Conservation (phyloP, 2,113 vertebrate species). For the Syngnathoides biaculeatus region DNA sequence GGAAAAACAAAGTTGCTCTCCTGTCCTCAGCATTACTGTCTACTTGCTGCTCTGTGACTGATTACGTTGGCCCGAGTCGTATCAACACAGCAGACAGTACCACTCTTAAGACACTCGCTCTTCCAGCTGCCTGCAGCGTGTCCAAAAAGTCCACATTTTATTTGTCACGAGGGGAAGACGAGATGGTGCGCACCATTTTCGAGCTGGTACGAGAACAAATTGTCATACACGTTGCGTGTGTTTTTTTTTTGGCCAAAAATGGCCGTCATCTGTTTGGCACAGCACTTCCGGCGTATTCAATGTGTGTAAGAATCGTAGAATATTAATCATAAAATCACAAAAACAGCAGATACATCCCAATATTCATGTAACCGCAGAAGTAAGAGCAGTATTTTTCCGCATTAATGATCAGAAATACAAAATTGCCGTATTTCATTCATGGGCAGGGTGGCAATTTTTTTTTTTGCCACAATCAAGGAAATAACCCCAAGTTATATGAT, state of each 20-base stretch:
- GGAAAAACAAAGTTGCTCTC: slow-evolving; percentile 51
- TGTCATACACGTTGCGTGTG: neutral
- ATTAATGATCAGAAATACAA: neutral
- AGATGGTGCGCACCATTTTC: neutral
- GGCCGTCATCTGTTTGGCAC: neutral
- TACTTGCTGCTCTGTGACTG: slow-evolving; percentile 57
- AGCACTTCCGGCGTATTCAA: neutral
- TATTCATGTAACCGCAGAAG: neutral
- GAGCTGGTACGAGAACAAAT: neutral
- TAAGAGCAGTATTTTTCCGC: neutral
- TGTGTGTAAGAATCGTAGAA: neutral
- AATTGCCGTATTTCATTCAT: neutral
- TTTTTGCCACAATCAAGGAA: no score
- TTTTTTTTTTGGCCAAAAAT: no score
- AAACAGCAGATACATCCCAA: neutral
- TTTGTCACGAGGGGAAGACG: slow-evolving; percentile 7
- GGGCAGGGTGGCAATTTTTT: no score
- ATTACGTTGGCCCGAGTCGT: slow-evolving; percentile 62
- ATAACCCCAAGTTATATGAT: no score
- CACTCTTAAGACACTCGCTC: slow-evolving; percentile 44
- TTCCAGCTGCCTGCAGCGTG: slow-evolving; percentile 28
- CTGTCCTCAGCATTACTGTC: slow-evolving; percentile 70
- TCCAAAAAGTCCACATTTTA: slow-evolving; percentile 37
- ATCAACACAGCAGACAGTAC: slow-evolving; percentile 53
- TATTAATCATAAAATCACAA: neutral